phyloP scores from a whole-genome alignment of 2,797 vertebrate genomes.

The Neoniphon sammara region DNA sequence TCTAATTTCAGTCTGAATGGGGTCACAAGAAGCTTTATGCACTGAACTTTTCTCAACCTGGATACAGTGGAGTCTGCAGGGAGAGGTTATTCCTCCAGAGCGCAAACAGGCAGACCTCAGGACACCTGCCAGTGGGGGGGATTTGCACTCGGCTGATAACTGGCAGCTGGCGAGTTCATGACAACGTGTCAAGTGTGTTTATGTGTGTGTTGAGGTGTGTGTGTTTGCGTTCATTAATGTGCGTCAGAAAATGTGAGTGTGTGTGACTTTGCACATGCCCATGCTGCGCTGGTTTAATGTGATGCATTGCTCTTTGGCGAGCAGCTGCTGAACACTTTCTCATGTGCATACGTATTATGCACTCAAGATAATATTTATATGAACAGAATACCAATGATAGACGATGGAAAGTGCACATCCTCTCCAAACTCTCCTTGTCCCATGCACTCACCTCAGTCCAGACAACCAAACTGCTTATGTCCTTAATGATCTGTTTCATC shows the following conservation, averaged over 20 bases:
- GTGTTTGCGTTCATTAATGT: conserved; percentile 15
- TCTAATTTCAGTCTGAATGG: conserved; percentile 16
- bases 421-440: conserved; percentile 17
- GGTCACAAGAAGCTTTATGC: conserved; percentile 24
- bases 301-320: conserved; percentile 53
- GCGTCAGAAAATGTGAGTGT: conserved; percentile 16
- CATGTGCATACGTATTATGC: conserved; percentile 51
- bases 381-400: conserved; percentile 39
- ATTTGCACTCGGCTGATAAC: conserved; percentile 68
- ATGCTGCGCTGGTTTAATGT: conserved; percentile 26
- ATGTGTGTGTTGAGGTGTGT: conserved; percentile 14
- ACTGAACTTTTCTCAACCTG: background rate
- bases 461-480: background rate
- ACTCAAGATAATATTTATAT: conserved; percentile 61
- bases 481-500: conserved; percentile 8
- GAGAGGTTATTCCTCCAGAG: conserved; percentile 43
- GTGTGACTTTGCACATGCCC: conserved; percentile 2
- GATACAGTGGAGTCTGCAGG: background rate
- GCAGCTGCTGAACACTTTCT: conserved; percentile 54
- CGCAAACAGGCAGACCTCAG: conserved; percentile 33
- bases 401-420: conserved; percentile 44
- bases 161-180: conserved; percentile 72
- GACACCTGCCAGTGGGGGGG: conserved; percentile 52
- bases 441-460: conserved; percentile 1
- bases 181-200: conserved; percentile 71